Base-by-base conservation (phyloP, 2,888 invertebrate species). In the Drosophila kanekoi region DNA sequence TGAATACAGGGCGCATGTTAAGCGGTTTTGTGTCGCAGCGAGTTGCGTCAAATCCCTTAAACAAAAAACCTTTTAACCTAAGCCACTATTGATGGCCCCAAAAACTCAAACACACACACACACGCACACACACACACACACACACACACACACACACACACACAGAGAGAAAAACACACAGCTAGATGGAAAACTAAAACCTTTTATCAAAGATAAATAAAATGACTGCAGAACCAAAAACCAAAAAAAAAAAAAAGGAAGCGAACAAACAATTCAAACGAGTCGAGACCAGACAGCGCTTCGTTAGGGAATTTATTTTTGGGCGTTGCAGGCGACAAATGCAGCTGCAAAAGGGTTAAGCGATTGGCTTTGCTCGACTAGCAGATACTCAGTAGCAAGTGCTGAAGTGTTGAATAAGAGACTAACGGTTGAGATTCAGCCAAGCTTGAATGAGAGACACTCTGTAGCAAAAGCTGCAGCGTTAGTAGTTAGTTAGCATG, bases 151-250 rank as follows among this genome's bases (percentile, higher is more conserved):
- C 53, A 51, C 45, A 28, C 33, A 53, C 49, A 18, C 51, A 51
- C 32, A 35, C 28, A 13, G 40, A 57, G 18, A 44, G 38, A 49
- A 14, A 45, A 13, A 45, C 49, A 62, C 33, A n/a, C 32, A 2
- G 44, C 38, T 48, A 71, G 35, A 71, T 53, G 23, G 23, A 51
- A 77, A 87, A 86, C 83, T 83, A 88, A 83, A 83, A 88, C 83
- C 83, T 83, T 83, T 87, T 83, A 88, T 79, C 88, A 86, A 85
- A 88, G 88, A 83, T 83, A 83, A 83, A 83, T 83, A 83, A 82
- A 87, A 86, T 77, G 82, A 54, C 70, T 66, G 67, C 56, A 63
- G 71, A 72, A 69, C 54, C 61, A 44, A 60, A 63, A n/a, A n/a
- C n/a, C 37, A 49, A 56, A 11, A 54, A 44, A 65, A 44, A 33